Base-by-base conservation (phyloP, 2,888 invertebrate genomes). In the Reticulitermes lucifugus region DNA sequence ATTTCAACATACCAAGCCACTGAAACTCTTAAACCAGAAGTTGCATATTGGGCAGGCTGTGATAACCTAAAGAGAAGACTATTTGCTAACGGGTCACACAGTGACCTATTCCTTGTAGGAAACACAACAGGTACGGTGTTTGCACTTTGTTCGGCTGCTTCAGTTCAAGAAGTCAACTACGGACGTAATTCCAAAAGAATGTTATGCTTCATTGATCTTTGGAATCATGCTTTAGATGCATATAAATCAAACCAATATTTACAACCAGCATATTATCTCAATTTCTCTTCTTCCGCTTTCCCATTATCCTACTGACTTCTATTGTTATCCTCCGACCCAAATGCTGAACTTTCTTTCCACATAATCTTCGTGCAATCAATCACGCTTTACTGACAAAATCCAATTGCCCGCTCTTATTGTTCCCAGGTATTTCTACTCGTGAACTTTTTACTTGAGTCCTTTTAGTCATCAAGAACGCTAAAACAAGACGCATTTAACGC, bases 161-260 rank as follows among this genome's bases (percentile, higher is more conserved):
- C 41, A 75, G 75, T 75, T 75, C 75, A 75, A 75, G 75, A 43
- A 6, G 75, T 75, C 75, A 75, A 12, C 41, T 43, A 43, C 10
- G 22, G 35, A 75, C 43, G 41, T 75, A 10, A 43, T 43, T 75
- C 9, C 0, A 7, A 22, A 75, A 43, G 43, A 75, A 75, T 75
- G 43, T 75, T 75, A 75, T 43, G 75, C 75, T 21, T 43, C 75
- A 75, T 43, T 75, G 75, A 60, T 14, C 22, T 60, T 60, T 21
- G 21, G 6, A 21, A 1, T 60, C 60, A 60, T 21, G 60, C 1
- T 60, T 60, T 22, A n/a, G 14, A 60, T 21, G 14, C 6, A 21
- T 21, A 60, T 60, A 18, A 60, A 60, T 60, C 60, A 22, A 22
- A 60, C 10, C 60, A 21, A 60, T 60, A 14, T n/a, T n/a, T 12